Conservation (phyloP, 2,797 vertebrate genomes). For the Peromyscus attwateri region DNA sequence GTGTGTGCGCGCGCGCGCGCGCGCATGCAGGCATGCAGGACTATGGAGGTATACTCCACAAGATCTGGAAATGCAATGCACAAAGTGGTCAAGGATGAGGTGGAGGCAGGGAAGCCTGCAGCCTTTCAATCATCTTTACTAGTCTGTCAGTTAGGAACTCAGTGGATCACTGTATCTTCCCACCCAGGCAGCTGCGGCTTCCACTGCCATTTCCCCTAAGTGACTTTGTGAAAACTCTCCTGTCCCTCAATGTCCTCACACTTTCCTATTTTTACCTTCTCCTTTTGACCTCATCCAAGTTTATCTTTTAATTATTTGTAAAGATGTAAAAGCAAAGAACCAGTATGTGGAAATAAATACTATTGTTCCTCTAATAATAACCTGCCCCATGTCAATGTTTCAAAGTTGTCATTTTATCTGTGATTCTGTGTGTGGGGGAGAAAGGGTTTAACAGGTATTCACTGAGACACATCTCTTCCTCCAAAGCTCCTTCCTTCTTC, state of each 20-base stretch:
- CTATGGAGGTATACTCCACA: background rate
- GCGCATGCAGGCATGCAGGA: rapidly evolving
- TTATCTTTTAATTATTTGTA: background rate
- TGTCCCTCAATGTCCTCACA: background rate
- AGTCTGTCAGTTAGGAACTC: background rate
- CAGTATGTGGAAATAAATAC: background rate
- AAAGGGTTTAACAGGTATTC: background rate
- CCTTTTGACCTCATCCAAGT: background rate
- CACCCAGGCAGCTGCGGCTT: background rate
- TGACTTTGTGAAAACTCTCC: background rate
- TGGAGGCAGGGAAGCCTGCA: background rate
- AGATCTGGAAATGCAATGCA: background rate
- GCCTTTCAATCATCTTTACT: background rate
- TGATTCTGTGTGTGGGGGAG: background rate
- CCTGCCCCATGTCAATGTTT: background rate
- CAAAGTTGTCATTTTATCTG: background rate
- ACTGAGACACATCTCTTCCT: background rate
- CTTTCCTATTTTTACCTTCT: background rate
- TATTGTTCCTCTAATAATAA: background rate
- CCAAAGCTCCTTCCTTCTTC: background rate
- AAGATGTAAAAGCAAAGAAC: background rate
- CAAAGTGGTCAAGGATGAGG: background rate
- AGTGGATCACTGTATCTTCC: background rate
- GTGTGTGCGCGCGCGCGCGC: background rate
- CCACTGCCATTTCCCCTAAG: background rate